Conservation (phyloP, 1,140 invertebrate genomes). For the Medauroidea extradentata region DNA sequence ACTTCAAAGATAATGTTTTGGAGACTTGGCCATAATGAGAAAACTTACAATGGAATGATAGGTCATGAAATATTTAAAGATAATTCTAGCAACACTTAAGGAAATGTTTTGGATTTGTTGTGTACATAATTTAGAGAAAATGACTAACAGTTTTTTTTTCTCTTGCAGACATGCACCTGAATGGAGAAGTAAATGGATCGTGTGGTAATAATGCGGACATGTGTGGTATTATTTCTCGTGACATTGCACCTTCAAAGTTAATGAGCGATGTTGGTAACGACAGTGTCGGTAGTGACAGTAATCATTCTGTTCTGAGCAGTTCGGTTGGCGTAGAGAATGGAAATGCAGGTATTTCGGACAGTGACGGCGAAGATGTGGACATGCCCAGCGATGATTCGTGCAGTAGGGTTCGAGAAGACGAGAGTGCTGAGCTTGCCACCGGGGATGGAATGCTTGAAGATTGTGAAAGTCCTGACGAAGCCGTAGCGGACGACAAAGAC, state of each 20-base stretch:
- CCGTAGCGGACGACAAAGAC: too few relatives aligned
- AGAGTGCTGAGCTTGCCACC: slow-evolving; percentile 15
- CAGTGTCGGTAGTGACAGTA: slow-evolving; percentile 7
- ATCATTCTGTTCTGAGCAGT: neutral
- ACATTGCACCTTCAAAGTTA: neutral
- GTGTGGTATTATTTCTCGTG: neutral
- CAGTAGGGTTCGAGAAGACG: slow-evolving; percentile 22
- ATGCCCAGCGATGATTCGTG: slow-evolving; percentile 8
- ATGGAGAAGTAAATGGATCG: slow-evolving; percentile 43
- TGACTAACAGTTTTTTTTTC: slow-evolving; percentile 15
- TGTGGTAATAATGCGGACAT: slow-evolving; percentile 1
- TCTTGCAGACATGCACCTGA: slow-evolving; percentile 36
- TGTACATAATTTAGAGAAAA: too few relatives aligned
- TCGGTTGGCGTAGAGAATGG: neutral
- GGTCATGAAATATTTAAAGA: too few relatives aligned
- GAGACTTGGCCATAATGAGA: too few relatives aligned
- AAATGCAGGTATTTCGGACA: neutral
- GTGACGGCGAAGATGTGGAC: neutral
- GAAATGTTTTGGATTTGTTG: too few relatives aligned
- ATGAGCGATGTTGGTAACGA: slow-evolving; percentile 12
- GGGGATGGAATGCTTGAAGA: slow-evolving; percentile 41
- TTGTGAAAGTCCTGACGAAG: too few relatives aligned
- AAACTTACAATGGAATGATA: too few relatives aligned
- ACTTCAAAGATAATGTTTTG: too few relatives aligned
- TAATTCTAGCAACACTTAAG: too few relatives aligned